phyloP scores from a whole-genome alignment of 2,113 vertebrate species.

The Myocastor coypus region DNA sequence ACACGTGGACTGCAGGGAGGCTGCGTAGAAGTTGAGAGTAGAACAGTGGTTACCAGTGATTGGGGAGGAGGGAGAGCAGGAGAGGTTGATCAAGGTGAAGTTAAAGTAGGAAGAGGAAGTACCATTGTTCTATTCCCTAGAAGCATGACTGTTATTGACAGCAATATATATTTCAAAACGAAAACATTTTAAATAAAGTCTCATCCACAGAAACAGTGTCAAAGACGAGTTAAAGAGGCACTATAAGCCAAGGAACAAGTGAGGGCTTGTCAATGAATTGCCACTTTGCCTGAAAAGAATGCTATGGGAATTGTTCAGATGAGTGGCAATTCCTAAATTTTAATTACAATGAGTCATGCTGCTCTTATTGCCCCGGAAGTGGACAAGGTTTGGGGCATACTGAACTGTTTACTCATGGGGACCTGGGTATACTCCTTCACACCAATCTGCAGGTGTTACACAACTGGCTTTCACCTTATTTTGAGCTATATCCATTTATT shows the following conservation, averaged over 20 bases:
- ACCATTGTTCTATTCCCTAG: not conserved
- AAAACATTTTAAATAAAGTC: not conserved
- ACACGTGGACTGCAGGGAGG: not conserved
- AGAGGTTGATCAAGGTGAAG: not conserved
- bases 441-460: not conserved
- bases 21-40: no score
- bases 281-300: constrained; percentile 20
- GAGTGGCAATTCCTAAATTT: constrained; percentile 39
- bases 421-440: not conserved
- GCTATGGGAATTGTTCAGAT: constrained; percentile 20
- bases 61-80: not conserved
- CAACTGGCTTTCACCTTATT: not conserved
- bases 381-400: not conserved
- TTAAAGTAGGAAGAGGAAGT: not conserved
- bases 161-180: not conserved
- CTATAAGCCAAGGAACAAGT: not conserved
- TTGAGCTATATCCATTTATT: not conserved
- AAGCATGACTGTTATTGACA: not conserved
- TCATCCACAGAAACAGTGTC: not conserved
- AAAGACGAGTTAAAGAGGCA: not conserved
- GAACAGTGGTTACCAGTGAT: no score
- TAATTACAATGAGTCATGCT: constrained; percentile 34
- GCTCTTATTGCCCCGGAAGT: not conserved
- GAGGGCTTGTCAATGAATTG: not conserved
- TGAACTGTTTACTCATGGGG: not conserved